Evolutionary conservation across 2,113 vertebrate genomes (phyloP), one percentile per base, ranked within the genome.

Genomic region (Xerus inauris): DNA sequence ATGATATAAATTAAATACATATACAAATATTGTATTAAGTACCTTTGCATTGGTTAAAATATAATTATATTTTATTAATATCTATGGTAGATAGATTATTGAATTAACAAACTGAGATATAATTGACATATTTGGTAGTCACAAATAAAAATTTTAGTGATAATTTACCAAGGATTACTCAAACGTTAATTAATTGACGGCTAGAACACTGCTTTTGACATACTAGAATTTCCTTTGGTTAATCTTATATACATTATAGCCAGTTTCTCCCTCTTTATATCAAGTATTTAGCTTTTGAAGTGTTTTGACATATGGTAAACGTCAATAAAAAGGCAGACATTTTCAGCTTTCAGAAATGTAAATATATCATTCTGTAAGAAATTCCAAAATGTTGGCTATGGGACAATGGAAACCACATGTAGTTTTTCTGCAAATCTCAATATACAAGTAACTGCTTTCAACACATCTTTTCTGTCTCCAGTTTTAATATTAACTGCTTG

Each of bases 281-380:
- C 98, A 98, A 98, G 97, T 98, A 98, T 98, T 99, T 98, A 98
- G 96, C 87, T 98, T 98, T 98, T 98, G 98, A 98, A 98, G 98
- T 98, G 98, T 98, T 99, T 98, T 98, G 97, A 98, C 98, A 98
- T 98, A 98, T 98, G 98, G 98, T 97, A 98, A 98, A 98, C 98
- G 97, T 99, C 98, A 98, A 97, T 98, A 98, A 95, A 97, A 98
- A 97, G 96, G 95, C 97, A 99, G 98, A 98, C 98, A 98, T 98
- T 97, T 96, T 97, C 95, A 97, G 98, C 98, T 97, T 93, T 97
- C 89, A 95, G 97, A 98, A 98, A 98, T 98, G 98, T 98, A 99
- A 99, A 99, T 98, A 98, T 97, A 98, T 97, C 95, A 96, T 98
- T 98, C 89, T 97, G 97, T 90, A 98, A 98, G 97, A 98, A 98